Evolutionary conservation across 2,888 invertebrate genomes (phyloP).

Genomic region (Noctua comes): DNA sequence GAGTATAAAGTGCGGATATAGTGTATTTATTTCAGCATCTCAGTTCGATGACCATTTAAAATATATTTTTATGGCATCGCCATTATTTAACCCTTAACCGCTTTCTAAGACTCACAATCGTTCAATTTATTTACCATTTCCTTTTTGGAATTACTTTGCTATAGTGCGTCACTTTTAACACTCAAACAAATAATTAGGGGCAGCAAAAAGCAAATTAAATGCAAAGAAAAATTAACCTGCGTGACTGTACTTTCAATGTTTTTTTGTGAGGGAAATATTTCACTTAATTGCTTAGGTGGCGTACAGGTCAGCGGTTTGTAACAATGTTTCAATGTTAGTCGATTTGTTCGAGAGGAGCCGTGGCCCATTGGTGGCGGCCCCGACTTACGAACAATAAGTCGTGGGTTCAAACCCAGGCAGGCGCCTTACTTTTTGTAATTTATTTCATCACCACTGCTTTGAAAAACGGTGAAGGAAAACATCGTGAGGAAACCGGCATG

Average conservation of each 20-base stretch:
- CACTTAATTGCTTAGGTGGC: constrained; percentile 33
- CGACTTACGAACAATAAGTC: no score
- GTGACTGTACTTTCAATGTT: constrained; percentile 52
- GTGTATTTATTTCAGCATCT: not conserved
- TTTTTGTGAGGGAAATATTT: constrained; percentile 30
- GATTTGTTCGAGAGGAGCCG: no score
- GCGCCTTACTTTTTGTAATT: no score
- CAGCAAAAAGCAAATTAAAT: constrained; percentile 38
- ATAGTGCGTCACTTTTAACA: constrained; percentile 4
- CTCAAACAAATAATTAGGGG: constrained; percentile 28
- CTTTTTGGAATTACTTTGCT: constrained; percentile 16
- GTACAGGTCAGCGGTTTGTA: not conserved
- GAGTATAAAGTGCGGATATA: not conserved
- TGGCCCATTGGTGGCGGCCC: no score
- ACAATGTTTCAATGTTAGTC: not conserved
- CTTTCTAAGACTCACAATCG: not conserved
- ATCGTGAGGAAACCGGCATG: no score
- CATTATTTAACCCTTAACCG: no score
- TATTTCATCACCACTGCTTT: no score
- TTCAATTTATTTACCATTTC: constrained; percentile 38
- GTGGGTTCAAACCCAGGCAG: no score
- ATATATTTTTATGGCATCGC: no score
- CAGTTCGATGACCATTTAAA: no score
- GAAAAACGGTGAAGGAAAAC: no score
- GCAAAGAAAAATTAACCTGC: constrained; percentile 43